Evolutionary conservation across 2,797 vertebrate species (phyloP).

Genomic region (Sciurus carolinensis): DNA sequence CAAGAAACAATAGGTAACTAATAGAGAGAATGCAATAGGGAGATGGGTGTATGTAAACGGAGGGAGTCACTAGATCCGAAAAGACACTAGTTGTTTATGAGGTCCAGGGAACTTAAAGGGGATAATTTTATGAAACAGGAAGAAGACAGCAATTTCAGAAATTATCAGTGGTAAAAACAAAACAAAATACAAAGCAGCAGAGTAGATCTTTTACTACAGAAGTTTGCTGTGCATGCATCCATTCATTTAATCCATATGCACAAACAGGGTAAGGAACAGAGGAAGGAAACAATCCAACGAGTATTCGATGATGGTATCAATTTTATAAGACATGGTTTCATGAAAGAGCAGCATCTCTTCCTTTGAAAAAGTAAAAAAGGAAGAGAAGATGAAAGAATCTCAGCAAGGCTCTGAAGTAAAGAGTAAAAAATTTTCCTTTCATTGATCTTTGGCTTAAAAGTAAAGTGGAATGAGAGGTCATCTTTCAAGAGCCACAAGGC

Average conservation of each 20-base stretch:
- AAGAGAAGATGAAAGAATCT: not conserved
- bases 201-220: not conserved
- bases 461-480: not conserved
- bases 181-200: not conserved
- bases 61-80: not conserved
- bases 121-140: not conserved
- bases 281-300: not conserved
- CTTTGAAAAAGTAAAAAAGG: not conserved
- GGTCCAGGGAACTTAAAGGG: not conserved
- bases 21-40: not conserved
- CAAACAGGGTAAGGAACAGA: not conserved
- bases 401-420: not conserved
- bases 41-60: not conserved
- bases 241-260: not conserved
- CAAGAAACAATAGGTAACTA: not conserved
- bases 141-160: conserved; percentile 14
- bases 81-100: not conserved
- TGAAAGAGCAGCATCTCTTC: not conserved
- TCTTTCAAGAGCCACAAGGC: not conserved
- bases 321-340: not conserved
- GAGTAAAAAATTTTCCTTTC: not conserved
- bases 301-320: not conserved
- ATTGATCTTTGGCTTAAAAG: not conserved
- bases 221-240: not conserved
- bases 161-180: not conserved